Evolutionary conservation across 2,888 invertebrate genomes (phyloP), one percentile per base, ranked within the genome.

Genomic region (Caenorhabditis japonica): DNA sequence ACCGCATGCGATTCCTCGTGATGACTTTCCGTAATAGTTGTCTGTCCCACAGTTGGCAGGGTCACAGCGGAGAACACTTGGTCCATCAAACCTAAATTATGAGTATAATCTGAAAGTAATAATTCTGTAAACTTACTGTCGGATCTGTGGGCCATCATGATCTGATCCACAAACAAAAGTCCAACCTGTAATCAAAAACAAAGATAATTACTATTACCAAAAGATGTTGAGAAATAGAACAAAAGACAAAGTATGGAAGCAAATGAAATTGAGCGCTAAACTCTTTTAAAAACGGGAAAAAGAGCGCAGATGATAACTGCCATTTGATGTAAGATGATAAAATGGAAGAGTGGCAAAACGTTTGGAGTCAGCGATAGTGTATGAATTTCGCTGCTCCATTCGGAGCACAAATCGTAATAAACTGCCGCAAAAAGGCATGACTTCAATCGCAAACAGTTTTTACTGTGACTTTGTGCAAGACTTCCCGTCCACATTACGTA

Each of bases 271-370:
- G 43, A 34, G 66, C 56, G 49, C 56, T 47, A 33, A 53, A 64
- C 62, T 55, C 55, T 46, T 55, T 51, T 56, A 51, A 47, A 56
- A 56, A 56, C 66, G 66, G 43, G 49, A 56, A 66, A 66, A 49
- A 56, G 43, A 41, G 56, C 56, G 49, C 56, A 49, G 66, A 51
- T 66, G 66, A 66, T 56, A 66, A 66, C 66, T 46, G 46, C 66
- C 66, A 66, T 66, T 66, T 66, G 66, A 66, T 66, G 66, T 56
- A 66, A 66, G 66, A 56, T 66, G 66, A 66, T 66, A 66, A 66
- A 66, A 66, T 39, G 46, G 17, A 38, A 36, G 36, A 15, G 25
- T 21, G 55, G 36, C 21, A 15, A 17, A 41, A 55, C 21, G 27
- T 46, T 62, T 55, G 46, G 39, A 46, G 51, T 5, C 43, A 33